Conservation (phyloP, 2,888 invertebrate species). For the Cephalotes varians region DNA sequence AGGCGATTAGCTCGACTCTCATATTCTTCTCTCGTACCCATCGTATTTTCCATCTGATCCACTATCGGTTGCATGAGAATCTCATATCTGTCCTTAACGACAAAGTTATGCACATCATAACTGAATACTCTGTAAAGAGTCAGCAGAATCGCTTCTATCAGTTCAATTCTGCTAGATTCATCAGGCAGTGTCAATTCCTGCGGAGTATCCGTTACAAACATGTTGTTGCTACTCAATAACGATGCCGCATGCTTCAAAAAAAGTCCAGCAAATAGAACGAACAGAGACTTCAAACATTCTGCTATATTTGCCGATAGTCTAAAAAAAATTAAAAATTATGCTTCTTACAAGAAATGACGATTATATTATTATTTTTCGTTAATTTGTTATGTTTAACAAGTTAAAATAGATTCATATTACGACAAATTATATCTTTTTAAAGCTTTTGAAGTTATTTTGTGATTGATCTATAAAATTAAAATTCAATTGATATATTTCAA, state of each 20-base stretch:
- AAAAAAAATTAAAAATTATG: conserved; percentile 75
- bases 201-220: conserved; percentile 87
- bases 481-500: conserved; percentile 1
- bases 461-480: background rate
- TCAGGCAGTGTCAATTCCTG: conserved; percentile 87
- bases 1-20: conserved; percentile 88
- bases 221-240: conserved; percentile 90
- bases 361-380: background rate
- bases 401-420: background rate
- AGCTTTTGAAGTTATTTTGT: background rate
- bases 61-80: conserved; percentile 94
- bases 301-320: conserved; percentile 92
- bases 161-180: conserved; percentile 80
- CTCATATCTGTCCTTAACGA: conserved; percentile 94
- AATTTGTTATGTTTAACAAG: background rate
- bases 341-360: background rate
- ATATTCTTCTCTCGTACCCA: conserved; percentile 89
- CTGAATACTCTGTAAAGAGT: conserved; percentile 93
- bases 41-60: conserved; percentile 93
- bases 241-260: conserved; percentile 93
- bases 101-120: conserved; percentile 93
- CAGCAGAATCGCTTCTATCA: conserved; percentile 91
- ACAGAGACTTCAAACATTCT: conserved; percentile 93
- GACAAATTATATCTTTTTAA: background rate
- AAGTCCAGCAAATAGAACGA: conserved; percentile 95